Evolutionary conservation across 2,888 invertebrate species (phyloP).

Genomic region (Scaptomyza cyrtandrae): DNA sequence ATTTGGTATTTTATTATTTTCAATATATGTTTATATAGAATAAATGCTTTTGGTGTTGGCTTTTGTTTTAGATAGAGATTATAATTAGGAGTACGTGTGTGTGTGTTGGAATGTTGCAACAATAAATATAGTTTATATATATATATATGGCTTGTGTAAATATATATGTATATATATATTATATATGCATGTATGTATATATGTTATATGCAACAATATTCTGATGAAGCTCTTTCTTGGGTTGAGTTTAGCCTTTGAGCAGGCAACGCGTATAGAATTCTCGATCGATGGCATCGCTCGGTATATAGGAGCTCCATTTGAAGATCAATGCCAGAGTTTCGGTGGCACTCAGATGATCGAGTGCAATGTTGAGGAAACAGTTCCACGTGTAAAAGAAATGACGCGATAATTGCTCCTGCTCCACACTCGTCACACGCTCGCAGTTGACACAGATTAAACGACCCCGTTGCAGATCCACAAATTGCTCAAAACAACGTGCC

Average conservation of each 20-base stretch:
- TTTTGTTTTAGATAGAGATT: conserved; percentile 54
- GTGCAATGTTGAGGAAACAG: conserved; percentile 82
- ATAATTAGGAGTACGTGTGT: conserved; percentile 33
- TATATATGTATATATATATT: not conserved
- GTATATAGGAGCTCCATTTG: conserved; percentile 83
- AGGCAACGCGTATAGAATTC: conserved; percentile 84
- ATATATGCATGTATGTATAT: not conserved
- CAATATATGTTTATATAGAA: conserved; percentile 60
- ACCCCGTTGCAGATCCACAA: conserved; percentile 83
- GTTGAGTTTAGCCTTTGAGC: conserved; percentile 73
- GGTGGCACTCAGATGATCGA: conserved; percentile 80
- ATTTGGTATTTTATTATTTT: not conserved
- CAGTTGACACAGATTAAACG: conserved; percentile 83
- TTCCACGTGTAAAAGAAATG: conserved; percentile 85
- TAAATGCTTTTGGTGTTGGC: conserved; percentile 77
- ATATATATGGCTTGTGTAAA: conserved; percentile 6
- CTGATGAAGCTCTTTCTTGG: not conserved
- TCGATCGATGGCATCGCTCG: conserved; percentile 83
- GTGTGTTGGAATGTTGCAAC: conserved; percentile 29
- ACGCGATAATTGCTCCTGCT: conserved; percentile 79
- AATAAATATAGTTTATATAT: conserved; percentile 31
- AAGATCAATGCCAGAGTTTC: conserved; percentile 82
- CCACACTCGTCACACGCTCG: conserved; percentile 78
- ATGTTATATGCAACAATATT: conserved; percentile 2
- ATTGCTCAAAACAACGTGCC: conserved; percentile 83